Conservation (phyloP, 2,113 vertebrate species). For the Melanotaenia duboulayi region DNA sequence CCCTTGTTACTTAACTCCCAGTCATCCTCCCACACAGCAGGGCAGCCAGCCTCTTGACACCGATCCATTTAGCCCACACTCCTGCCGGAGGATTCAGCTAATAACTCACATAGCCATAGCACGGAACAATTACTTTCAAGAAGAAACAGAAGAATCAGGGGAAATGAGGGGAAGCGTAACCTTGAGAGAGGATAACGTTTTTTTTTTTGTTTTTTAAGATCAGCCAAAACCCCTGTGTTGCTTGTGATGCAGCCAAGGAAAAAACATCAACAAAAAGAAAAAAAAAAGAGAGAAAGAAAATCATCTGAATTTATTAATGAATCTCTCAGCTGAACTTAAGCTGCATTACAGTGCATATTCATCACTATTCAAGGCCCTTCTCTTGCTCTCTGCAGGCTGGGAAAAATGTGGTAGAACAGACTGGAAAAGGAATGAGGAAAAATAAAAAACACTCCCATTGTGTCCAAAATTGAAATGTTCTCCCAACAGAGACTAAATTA, state of each 20-base stretch:
- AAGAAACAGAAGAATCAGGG: slow-evolving; percentile 65
- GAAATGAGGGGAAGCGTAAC: slow-evolving; percentile 66
- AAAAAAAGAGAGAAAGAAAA: background rate
- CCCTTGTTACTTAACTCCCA: slow-evolving; percentile 71
- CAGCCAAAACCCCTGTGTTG: slow-evolving; percentile 41
- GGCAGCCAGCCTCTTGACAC: slow-evolving; percentile 77
- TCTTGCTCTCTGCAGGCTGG: slow-evolving; percentile 25
- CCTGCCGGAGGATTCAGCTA: slow-evolving; percentile 69
- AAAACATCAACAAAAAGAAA: slow-evolving; percentile 1
- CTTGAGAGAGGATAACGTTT: slow-evolving; percentile 61
- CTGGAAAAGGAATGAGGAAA: slow-evolving; percentile 24
- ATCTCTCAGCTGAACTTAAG: slow-evolving; percentile 48
- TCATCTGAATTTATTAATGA: slow-evolving; percentile 58
- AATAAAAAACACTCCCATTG: slow-evolving; percentile 36
- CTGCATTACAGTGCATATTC: slow-evolving; percentile 53
- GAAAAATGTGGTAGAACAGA: slow-evolving; percentile 1
- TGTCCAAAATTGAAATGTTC: slow-evolving; percentile 56
- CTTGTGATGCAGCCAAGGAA: slow-evolving; percentile 42
- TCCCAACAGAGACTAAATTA: slow-evolving; percentile 54
- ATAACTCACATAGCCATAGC: slow-evolving; percentile 68
- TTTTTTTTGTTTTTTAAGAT: slow-evolving; percentile 62
- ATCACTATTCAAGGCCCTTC: slow-evolving; percentile 61
- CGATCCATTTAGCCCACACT: slow-evolving; percentile 77
- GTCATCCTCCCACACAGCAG: slow-evolving; percentile 72
- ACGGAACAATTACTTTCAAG: slow-evolving; percentile 66